A percentile compares a stretch with the other conserved stretches of the same genome.
These are phyloP conservation scores for Elachura formosa DNA, from an alignment of 2,113 vertebrate species.

Conservation along the genomic window DNA sequence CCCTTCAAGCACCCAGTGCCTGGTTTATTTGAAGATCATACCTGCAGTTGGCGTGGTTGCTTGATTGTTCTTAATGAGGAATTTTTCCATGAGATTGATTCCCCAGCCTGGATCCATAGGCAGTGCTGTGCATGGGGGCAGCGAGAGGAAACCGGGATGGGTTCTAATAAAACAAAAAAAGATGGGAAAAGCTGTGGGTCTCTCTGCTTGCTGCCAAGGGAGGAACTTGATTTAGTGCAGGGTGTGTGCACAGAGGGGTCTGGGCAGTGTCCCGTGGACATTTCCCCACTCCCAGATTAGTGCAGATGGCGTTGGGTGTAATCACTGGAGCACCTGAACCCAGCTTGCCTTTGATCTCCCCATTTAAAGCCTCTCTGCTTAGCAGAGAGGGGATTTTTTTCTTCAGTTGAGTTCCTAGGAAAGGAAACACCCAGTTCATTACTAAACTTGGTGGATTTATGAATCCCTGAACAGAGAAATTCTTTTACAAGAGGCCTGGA, in stretches of 20 bases:
- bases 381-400: constrained; percentile 19
- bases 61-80: neutral
- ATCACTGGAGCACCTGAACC: neutral
- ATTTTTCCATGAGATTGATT: neutral
- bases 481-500: constrained; percentile 50
- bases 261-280: neutral
- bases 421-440: constrained; percentile 50
- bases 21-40: neutral
- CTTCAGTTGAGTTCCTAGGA: constrained; percentile 18
- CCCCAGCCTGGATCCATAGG: neutral
- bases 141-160: neutral
- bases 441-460: constrained; percentile 55
- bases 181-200: neutral
- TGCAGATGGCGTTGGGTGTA: neutral
- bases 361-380: constrained; percentile 23
- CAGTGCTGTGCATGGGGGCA: rapidly evolving
- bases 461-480: constrained; percentile 55
- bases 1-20: neutral
- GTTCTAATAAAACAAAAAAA: neutral
- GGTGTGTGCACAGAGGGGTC: neutral
- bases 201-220: neutral
- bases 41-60: neutral
- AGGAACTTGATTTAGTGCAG: neutral
- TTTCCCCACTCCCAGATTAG: neutral
- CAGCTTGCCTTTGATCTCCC: constrained; percentile 29